Evolutionary conservation across 2,113 vertebrate species (phyloP).

Genomic region (Malurus elegans): DNA sequence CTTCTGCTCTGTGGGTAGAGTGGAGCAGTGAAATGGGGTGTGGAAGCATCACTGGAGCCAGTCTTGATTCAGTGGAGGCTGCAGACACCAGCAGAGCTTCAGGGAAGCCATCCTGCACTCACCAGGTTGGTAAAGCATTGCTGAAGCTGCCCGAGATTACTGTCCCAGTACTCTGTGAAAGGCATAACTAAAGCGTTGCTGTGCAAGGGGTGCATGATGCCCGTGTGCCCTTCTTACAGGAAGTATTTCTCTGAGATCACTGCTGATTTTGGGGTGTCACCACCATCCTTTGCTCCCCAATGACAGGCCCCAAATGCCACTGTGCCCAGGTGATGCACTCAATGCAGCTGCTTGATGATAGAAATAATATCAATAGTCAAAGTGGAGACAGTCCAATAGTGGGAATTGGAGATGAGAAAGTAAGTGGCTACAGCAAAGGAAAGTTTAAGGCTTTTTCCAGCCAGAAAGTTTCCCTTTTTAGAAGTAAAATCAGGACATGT

Average conservation of each 20-base stretch:
- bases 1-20: not conserved
- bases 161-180: fast-evolving
- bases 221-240: not conserved
- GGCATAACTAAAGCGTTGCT: not conserved
- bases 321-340: not conserved
- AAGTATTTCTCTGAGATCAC: not conserved
- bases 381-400: not conserved
- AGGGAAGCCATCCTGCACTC: fast-evolving
- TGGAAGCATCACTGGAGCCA: not conserved
- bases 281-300: not conserved
- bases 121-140: fast-evolving
- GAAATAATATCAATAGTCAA: not conserved
- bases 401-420: not conserved
- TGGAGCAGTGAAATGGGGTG: not conserved
- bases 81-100: not conserved
- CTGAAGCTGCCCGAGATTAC: not conserved
- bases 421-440: not conserved
- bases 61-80: not conserved
- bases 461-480: not conserved
- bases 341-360: not conserved
- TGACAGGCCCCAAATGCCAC: not conserved
- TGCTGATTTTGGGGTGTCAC: not conserved
- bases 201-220: not conserved
- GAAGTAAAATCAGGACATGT: not conserved
- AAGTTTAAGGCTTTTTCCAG: not conserved